Base-by-base conservation (phyloP, 1,140 invertebrate genomes). In the Panagrolaimus sp. region DNA sequence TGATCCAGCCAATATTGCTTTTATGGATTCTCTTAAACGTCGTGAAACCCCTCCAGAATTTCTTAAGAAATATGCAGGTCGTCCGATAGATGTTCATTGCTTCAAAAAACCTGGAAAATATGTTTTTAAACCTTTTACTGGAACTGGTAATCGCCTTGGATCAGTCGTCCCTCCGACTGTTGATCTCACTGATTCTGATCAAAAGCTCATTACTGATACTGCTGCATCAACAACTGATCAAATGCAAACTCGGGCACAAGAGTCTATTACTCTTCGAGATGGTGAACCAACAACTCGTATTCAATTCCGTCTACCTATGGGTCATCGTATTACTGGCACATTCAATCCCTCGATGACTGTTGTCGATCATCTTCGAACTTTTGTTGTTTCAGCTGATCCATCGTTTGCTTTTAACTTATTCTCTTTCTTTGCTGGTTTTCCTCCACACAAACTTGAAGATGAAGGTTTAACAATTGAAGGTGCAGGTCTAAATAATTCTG, bases 81-180 rank as follows among this genome's bases (percentile, higher is more conserved):
- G 28, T 21, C 15, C 52, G 10, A 58, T 58, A 21, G 52, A 58
- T 17, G 52, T 58, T 28, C 52, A 58, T 28, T 58, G 52, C 52
- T 58, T 58, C 17, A 58, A 58, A 28, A 58, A 58, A 28, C 52
- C 52, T 14, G 52, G 52, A 1, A 58, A 58, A 21, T 58, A 58
- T 28, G 52, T 58, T n/a, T 58, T 58, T 28, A 21, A 58, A 26
- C 52, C 52, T 28, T 58, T 58, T 28, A 26, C 52, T 28, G 52
- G 52, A 5, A 28, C 52, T n/a, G 52, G 52, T 21, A 21, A 58
- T 26, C 52, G 52, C 17, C 52, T 58, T 28, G 52, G 52, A n/a
- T 21, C 52, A 12, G 21, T 28, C 14, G 28, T 28, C 17, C 52
- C 52, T 5, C 21, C 52, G 1, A 58, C 52, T 3, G 52, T 28